Base-by-base conservation (phyloP, 2,797 vertebrate species). In the Coregonus ussuriensis region DNA sequence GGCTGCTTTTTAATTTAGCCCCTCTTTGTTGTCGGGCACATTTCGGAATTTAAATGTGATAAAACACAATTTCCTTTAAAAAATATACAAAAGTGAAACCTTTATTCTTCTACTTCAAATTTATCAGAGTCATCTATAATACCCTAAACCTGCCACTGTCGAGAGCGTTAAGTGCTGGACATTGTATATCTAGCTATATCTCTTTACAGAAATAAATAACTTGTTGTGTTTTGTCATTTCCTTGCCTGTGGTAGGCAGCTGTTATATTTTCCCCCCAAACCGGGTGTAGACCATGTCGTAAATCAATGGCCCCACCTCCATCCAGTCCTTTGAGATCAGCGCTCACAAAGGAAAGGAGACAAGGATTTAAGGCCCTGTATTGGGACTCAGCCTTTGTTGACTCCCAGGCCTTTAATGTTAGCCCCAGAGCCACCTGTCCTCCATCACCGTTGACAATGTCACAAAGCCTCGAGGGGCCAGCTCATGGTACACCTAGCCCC, bases 361-460 rank as follows among this genome's bases (percentile, higher is more conserved):
- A 7, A 65, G 59, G 18, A 6, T 9, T 33, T 3, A 47, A 66
- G 70, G 16, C 74, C 25, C 31, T 71, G 74, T 75, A 83, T 77
- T 81, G 76, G 62, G 16, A 66, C n/a, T 81, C 47, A 7, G 4
- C 51, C 37, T 52, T 71, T 71, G 41, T 71, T 71, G 47, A 51
- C 47, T 15, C 16, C 7, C 59, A 25, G n/a, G 52, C 71, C 81
- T 89, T 88, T 89, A 87, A 90, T 89, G 83, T 85, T 85, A 83
- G 84, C 78, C 83, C 81, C 81, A 69, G 29, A 71, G 29, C 86
- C 86, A 88, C 89, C 89, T 91, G 86, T 80, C 86, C 78, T 74
- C 79, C 83, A 88, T 82, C 76, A 77, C 65, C 71, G 67, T 65
- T 16, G 16, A 88, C 84, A 89, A 16, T 25, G 29, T 51, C 47